These are phyloP conservation scores for Tenthredo distinguenda DNA, from an alignment of 2,888 invertebrate species.

Conservation along the genomic window DNA sequence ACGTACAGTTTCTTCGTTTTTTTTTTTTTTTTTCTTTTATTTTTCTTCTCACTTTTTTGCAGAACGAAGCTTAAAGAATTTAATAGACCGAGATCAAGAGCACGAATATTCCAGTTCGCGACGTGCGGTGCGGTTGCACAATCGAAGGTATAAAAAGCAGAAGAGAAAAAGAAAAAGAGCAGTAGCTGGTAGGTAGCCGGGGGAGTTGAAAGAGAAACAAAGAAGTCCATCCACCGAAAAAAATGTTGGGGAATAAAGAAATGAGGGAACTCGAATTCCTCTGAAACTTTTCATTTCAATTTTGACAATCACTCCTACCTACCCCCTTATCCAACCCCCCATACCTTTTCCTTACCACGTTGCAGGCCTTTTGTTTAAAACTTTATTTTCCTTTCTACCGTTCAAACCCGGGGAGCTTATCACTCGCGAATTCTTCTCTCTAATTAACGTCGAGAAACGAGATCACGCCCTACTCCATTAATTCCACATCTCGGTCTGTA, in stretches of 20 bases:
- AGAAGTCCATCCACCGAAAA: constrained; percentile 6
- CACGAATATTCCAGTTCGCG: not conserved
- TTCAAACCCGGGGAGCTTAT: not conserved
- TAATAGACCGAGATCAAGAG: not conserved
- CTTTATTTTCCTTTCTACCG: not conserved
- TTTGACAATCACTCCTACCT: constrained; percentile 13
- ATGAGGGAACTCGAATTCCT: not conserved
- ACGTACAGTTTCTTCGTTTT: not conserved
- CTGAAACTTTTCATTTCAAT: constrained; percentile 11
- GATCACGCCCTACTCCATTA: constrained; percentile 8
- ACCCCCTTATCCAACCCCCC: not conserved
- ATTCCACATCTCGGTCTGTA: not conserved
- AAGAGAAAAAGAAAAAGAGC: not conserved
- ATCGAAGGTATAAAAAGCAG: not conserved
- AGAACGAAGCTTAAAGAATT: not conserved
- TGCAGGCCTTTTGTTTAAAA: not conserved
- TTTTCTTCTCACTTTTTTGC: not conserved
- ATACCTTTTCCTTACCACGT: not conserved
- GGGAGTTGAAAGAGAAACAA: constrained; percentile 4
- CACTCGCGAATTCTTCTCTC: not conserved
- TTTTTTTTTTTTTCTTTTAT: not conserved
- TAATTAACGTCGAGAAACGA: not conserved
- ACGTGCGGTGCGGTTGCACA: not conserved
- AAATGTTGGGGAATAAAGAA: not conserved
- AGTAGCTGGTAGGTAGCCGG: not conserved